phyloP scores from a whole-genome alignment of 2,113 vertebrate genomes.

The Telmatochromis brichardi region DNA sequence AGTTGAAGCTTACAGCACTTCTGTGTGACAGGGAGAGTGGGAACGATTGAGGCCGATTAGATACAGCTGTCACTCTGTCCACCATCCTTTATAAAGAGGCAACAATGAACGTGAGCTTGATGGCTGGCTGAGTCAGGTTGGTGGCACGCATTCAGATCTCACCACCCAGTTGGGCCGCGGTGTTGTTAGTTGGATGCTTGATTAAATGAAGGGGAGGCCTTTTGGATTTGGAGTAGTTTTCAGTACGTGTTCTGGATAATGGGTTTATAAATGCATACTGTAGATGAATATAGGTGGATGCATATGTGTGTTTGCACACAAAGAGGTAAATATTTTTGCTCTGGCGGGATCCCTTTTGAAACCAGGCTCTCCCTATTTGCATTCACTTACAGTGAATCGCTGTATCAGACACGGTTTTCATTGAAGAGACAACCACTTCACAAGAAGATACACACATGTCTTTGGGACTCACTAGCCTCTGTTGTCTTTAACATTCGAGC shows the following conservation, averaged over 20 bases:
- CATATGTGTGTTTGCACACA: not conserved
- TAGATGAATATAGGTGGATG: not conserved
- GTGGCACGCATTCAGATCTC: slow-evolving; percentile 36
- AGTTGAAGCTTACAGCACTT: slow-evolving; percentile 62
- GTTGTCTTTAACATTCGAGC: not conserved
- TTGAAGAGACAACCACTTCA: slow-evolving; percentile 18
- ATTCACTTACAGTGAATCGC: slow-evolving; percentile 26
- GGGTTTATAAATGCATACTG: not conserved
- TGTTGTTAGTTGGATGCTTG: not conserved
- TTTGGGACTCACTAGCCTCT: not conserved
- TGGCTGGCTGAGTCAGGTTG: slow-evolving; percentile 35
- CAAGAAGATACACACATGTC: not conserved
- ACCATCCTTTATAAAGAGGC: slow-evolving; percentile 31
- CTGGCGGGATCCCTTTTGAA: slow-evolving; percentile 4
- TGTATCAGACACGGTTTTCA: slow-evolving; percentile 37
- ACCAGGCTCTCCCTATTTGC: not conserved
- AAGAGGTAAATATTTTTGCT: not conserved
- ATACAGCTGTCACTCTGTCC: slow-evolving; percentile 70
- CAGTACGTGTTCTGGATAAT: not conserved
- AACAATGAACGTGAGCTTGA: slow-evolving; percentile 51
- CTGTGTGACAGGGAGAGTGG: slow-evolving; percentile 62
- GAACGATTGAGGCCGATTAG: slow-evolving; percentile 67
- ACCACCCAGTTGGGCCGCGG: not conserved
- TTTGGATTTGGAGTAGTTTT: not conserved
- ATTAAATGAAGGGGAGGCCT: not conserved